A percentile compares a stretch with the other conserved stretches of the same genome.
Conservation (phyloP, 2,113 vertebrate genomes). For the Plecotus auritus region DNA sequence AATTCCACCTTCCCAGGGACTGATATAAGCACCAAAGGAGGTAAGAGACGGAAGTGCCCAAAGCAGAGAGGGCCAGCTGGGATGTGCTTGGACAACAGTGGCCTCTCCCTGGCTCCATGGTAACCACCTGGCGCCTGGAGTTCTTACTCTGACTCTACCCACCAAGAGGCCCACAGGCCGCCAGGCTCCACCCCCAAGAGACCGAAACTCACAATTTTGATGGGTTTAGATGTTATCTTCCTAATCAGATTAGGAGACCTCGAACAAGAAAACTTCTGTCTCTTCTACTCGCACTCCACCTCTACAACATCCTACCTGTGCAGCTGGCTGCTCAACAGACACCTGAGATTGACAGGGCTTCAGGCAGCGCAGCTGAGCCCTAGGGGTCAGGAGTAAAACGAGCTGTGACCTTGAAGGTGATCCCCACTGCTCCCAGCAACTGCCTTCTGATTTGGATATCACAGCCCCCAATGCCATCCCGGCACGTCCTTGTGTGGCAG, state of each 20-base stretch:
- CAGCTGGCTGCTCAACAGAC: not conserved
- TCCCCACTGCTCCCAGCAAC: accelerated
- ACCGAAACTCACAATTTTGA: not conserved
- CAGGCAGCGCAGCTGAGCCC: not conserved
- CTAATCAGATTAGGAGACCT: not conserved
- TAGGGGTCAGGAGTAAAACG: accelerated
- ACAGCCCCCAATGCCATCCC: not conserved
- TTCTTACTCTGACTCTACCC: not conserved
- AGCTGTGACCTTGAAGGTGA: not conserved
- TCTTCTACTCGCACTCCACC: accelerated
- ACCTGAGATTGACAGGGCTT: not conserved
- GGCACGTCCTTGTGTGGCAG: accelerated
- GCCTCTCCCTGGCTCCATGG: not conserved
- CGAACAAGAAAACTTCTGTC: not conserved
- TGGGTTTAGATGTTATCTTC: not conserved
- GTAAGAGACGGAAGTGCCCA: not conserved
- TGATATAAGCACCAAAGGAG: not conserved
- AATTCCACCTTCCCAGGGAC: not conserved
- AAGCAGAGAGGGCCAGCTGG: not conserved
- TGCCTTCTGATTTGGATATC: accelerated
- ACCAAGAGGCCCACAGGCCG: not conserved
- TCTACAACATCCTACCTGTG: accelerated
- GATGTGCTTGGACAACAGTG: accelerated
- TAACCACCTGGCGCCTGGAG: not conserved
- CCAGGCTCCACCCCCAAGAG: not conserved